These are phyloP conservation scores for Mythimna lalbum DNA, from an alignment of 2,888 invertebrate species.

Conservation along the genomic window DNA sequence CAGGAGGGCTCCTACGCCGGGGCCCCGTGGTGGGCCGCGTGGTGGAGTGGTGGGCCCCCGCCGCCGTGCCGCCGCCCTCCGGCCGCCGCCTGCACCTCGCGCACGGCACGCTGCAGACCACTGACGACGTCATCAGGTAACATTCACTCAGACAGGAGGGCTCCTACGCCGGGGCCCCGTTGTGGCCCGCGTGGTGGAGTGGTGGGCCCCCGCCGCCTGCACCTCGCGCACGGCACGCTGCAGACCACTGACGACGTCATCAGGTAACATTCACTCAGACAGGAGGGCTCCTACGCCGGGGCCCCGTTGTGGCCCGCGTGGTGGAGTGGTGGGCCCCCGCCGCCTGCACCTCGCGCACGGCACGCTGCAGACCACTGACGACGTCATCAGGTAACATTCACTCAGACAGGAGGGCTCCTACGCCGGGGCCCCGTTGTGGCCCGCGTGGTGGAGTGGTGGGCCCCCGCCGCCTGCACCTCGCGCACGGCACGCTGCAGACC, in stretches of 20 bases:
- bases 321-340: conserved; percentile 99
- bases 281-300: conserved; percentile 92
- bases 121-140: conserved; percentile 78
- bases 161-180: conserved; percentile 91
- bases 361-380: conserved; percentile 91
- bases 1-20: not conserved
- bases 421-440: conserved; percentile 91
- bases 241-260: conserved; percentile 86
- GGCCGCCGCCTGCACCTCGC: conserved; percentile 95
- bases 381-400: conserved; percentile 73
- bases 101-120: conserved; percentile 94
- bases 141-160: conserved; percentile 72
- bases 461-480: conserved; percentile 94
- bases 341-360: conserved; percentile 94
- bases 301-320: conserved; percentile 93
- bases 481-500: conserved; percentile 93
- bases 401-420: conserved; percentile 93
- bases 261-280: conserved; percentile 63
- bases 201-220: conserved; percentile 97
- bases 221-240: conserved; percentile 95
- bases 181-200: conserved; percentile 98
- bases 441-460: conserved; percentile 98
- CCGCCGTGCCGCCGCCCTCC: conserved; percentile 91
- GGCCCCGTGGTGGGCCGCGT: conserved; percentile 97
- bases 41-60: conserved; percentile 99